Evolutionary conservation across 2,113 vertebrate genomes (phyloP).

Genomic region (Apeltes quadracus): DNA sequence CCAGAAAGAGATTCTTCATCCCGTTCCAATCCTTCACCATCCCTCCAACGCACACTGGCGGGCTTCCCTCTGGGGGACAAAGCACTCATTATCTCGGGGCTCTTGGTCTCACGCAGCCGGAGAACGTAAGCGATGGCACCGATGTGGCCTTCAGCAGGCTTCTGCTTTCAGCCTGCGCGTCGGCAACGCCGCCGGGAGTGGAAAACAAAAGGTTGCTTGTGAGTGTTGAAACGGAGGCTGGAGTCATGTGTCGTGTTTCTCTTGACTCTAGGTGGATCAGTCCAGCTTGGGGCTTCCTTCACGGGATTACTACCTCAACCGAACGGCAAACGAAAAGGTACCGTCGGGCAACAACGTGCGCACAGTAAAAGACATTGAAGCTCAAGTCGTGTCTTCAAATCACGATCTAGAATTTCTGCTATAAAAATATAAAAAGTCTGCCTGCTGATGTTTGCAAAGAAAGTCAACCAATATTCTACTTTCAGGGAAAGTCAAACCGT

Average conservation of each 20-base stretch:
- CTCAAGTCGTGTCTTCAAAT: not conserved
- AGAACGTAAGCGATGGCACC: constrained; percentile 1
- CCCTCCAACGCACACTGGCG: not conserved
- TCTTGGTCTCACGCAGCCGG: constrained; percentile 2
- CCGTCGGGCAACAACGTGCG: not conserved
- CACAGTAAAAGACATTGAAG: not conserved
- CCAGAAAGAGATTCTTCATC: not conserved
- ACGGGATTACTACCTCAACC: constrained; percentile 96
- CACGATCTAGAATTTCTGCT: not conserved
- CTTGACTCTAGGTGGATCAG: constrained; percentile 87
- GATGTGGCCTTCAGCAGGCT: constrained; percentile 8
- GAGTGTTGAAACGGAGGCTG: constrained; percentile 2
- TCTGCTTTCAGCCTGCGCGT: constrained; percentile 3
- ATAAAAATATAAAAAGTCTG: not conserved
- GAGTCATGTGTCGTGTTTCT: constrained; percentile 29
- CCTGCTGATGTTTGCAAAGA: not conserved
- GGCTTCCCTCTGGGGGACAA: not conserved
- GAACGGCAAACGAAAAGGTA: constrained; percentile 94
- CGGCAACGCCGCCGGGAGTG: not conserved
- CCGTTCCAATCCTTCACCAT: not conserved
- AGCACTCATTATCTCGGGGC: not conserved
- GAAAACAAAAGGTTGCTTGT: constrained; percentile 41
- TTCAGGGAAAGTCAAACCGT: constrained; percentile 1
- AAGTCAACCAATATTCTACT: constrained; percentile 24
- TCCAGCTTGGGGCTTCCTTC: constrained; percentile 92